Evolutionary conservation across 2,888 invertebrate genomes (phyloP), one percentile per base, ranked within the genome.

Genomic region (Electrophaes corylata): DNA sequence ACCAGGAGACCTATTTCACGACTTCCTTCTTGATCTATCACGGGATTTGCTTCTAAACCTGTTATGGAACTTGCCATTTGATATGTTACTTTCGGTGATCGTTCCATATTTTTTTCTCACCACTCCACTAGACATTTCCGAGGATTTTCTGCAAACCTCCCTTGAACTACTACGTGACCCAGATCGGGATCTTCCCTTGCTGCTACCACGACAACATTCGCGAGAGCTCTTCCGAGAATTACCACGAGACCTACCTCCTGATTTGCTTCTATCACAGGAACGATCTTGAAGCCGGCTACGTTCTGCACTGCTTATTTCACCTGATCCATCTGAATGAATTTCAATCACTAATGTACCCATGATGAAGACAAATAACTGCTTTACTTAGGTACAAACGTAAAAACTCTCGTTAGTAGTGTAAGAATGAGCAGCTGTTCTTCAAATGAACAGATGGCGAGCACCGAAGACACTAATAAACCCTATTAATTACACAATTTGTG

Each of bases 11-110:
- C 11, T 31, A 18, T 40, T 0, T 49, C 60, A 0, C 60, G 55
- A 70, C n/a, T 20, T 48, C 71, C n/a, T 63, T 19, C 35, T 61
- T 56, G 46, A 53, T 20, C 44, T 23, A 0, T 47, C 60, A 0
- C 58, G 55, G 3, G 66, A 70, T 11, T 18, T 46, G 70, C 10
- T 63, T 18, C 35, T 60, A 54, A 39, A 53, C 20, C 37, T 20
- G 16, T 49, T 29, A 39, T 37, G 35, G 10, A 39, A 40, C 29
- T 11, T 31, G 5, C 23, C 20, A 37, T 23, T 26, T 29, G 35
- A 45, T 16, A 2, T 19, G 31, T 29, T 8, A 3, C 14, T 6
- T 14, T 5, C 35, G 14, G 35, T 14, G 14, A 4, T 14, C 2
- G 35, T 35, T 4, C 35, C 14, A 14, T 5, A 6, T 18, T 3